Base-by-base conservation (phyloP, 1,140 invertebrate species). In the Anadara kagoshimensis region DNA sequence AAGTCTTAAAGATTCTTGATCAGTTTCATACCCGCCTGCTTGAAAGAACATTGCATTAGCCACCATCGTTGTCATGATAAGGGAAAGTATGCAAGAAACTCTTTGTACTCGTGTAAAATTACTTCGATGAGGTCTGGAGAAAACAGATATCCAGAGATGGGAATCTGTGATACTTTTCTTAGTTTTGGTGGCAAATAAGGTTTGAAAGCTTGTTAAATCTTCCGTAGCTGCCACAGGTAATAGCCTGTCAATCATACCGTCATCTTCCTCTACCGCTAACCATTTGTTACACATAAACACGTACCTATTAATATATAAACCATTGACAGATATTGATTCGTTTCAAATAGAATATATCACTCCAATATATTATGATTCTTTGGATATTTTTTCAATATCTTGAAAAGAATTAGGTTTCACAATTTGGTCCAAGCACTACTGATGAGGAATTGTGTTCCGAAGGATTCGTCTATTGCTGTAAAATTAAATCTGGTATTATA, bases 21-120 rank as follows among this genome's bases (percentile, higher is more conserved):
- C 59, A 8, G 64, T 53, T 16, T 67, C 64, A 1, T 78, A 73
- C 16, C 74, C 65, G 2, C 71, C 78, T 0, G 76, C 65, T 69
- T 83, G 78, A 70, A 86, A 89, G 63, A 89, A 89, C 85, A 89
- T 87, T 29, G 85, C 86, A 67, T 89, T 89, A 41, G 85, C 80
- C 54, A 87, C 80, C 88, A 89, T 89, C 18, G 87, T 88, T 0
- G 84, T 78, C 69, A 88, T 85, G 14, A 88, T 73, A 1, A 89
- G 75, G 11, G 85, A 85, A 26, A 88, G 73, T 54, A 86, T 87
- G 63, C 87, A 89, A 24, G 85, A 86, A 0, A 89, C 44, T 26
- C 88, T 80, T 76, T 89, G 88, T 12, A 88, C 75, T 29, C 88
- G 79, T 18, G 87, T 89, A 69, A 89, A 89, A n/a, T 77, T 77